These are phyloP conservation scores for Vipera ursinii DNA, from an alignment of 2,797 vertebrate species.

Conservation along the genomic window DNA sequence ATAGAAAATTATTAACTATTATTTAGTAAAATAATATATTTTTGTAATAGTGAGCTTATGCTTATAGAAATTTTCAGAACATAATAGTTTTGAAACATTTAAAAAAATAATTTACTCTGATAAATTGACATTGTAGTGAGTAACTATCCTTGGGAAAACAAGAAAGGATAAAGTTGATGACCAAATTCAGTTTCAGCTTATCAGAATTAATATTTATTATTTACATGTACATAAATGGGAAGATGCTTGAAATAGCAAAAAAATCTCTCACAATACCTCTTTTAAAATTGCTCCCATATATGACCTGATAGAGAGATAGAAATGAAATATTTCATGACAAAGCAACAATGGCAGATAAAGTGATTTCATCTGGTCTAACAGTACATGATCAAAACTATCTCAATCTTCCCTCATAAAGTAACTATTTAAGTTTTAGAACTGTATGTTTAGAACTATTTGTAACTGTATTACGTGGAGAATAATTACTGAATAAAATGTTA, in stretches of 20 bases:
- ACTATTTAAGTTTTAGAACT: background rate
- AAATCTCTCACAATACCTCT: background rate
- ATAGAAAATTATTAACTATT: background rate
- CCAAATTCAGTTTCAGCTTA: background rate
- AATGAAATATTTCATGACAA: background rate
- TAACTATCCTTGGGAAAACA: background rate
- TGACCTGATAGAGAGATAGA: background rate
- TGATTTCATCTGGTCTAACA: background rate
- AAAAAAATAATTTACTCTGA: background rate
- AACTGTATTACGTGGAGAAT: background rate
- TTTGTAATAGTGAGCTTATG: background rate
- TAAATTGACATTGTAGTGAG: background rate
- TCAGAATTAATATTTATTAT: background rate
- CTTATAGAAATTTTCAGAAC: background rate
- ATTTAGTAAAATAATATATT: constrained; percentile 1
- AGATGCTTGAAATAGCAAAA: background rate
- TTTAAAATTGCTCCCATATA: background rate
- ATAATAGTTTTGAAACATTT: background rate
- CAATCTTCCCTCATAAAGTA: background rate
- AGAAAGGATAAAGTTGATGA: background rate
- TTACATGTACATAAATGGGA: background rate
- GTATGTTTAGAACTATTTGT: too few species aligned
- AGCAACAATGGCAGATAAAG: background rate
- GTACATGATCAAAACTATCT: background rate
- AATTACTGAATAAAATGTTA: background rate